These are phyloP conservation scores for Diaprepes abbreviatus DNA, from an alignment of 2,888 invertebrate genomes.

Conservation along the genomic window DNA sequence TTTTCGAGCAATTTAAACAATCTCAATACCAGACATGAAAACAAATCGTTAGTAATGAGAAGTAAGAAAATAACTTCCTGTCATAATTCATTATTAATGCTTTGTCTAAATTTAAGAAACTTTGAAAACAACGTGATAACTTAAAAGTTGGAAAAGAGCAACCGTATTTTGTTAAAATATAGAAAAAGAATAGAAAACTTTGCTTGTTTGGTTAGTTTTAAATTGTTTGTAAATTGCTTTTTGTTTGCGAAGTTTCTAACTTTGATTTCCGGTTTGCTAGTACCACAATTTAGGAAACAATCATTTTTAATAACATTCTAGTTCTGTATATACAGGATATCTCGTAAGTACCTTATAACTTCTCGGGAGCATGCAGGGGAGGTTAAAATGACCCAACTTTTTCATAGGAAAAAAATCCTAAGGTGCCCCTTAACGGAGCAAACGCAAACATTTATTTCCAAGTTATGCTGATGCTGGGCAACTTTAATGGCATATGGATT, in stretches of 20 bases:
- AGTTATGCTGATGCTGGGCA: too few relatives aligned
- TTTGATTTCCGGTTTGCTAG: neutral
- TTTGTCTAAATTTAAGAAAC: conserved; percentile 35
- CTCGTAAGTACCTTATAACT: too few relatives aligned
- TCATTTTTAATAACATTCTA: neutral
- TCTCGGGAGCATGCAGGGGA: too few relatives aligned
- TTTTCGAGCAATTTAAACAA: conserved; percentile 20
- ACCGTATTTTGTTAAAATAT: conserved; percentile 29
- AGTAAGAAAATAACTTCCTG: conserved; percentile 31
- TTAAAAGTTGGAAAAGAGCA: conserved; percentile 45
- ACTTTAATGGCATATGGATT: too few relatives aligned
- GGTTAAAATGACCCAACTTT: too few relatives aligned
- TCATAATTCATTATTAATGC: conserved; percentile 42
- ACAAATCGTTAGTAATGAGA: conserved; percentile 29
- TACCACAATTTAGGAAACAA: neutral
- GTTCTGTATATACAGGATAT: neutral
- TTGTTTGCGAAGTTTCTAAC: neutral
- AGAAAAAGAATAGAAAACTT: neutral
- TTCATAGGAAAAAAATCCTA: too few relatives aligned
- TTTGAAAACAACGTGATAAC: conserved; percentile 50
- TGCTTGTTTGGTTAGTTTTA: conserved; percentile 5
- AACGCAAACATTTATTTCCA: too few relatives aligned
- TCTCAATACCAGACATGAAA: conserved; percentile 37
- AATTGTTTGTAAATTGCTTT: conserved; percentile 13
- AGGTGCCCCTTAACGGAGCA: too few relatives aligned